Evolutionary conservation across 2,888 invertebrate species (phyloP).

Genomic region (Nomada fucata): DNA sequence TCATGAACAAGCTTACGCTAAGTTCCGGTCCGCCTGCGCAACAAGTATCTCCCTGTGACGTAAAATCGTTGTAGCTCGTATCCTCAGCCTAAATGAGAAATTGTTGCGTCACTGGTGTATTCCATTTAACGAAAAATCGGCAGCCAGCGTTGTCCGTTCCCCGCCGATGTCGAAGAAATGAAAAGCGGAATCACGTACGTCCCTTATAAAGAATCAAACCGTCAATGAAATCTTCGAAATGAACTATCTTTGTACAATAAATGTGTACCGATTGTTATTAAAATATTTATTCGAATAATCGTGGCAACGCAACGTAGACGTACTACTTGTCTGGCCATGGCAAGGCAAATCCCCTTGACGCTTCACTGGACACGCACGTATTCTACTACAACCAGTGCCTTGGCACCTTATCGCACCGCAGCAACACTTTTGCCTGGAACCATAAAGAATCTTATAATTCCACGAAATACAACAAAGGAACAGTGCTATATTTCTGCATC

Average conservation of each 20-base stretch:
- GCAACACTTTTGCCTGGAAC: neutral
- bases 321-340: neutral
- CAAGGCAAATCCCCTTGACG: neutral
- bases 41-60: conserved; percentile 63
- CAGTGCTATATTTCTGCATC: neutral
- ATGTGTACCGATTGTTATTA: no score
- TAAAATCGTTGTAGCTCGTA: conserved; percentile 58
- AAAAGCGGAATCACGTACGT: no score
- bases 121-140: neutral
- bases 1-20: conserved; percentile 26
- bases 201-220: no score
- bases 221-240: no score
- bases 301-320: neutral
- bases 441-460: neutral
- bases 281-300: neutral
- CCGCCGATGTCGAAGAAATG: neutral
- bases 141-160: no score
- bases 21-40: conserved; percentile 63
- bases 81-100: conserved; percentile 16
- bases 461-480: neutral
- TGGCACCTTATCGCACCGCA: no score
- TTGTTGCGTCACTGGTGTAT: conserved; percentile 8
- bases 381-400: neutral
- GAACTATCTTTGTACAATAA: no score
- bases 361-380: neutral